phyloP scores from a whole-genome alignment of 2,888 invertebrate genomes.

The Drosophila rubida region DNA sequence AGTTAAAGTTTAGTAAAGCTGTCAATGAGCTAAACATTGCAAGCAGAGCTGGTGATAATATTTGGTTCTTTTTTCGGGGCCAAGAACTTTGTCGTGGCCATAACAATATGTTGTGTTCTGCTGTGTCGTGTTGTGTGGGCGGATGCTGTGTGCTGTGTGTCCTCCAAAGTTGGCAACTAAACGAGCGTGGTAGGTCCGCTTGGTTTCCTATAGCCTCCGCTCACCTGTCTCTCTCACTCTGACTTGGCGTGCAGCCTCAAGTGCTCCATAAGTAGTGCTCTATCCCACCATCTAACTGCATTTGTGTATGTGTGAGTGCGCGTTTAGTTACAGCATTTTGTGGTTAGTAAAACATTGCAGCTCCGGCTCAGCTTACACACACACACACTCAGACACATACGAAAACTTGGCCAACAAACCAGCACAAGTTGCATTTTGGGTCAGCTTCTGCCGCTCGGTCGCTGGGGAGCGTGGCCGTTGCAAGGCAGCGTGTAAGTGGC shows the following conservation, averaged over 20 bases:
- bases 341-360: constrained; percentile 77
- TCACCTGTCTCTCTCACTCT: constrained; percentile 46
- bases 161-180: constrained; percentile 53
- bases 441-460: constrained; percentile 57
- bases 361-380: constrained; percentile 42
- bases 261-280: constrained; percentile 69
- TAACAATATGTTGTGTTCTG: constrained; percentile 68
- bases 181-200: constrained; percentile 28
- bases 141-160: constrained; percentile 17
- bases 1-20: constrained; percentile 69
- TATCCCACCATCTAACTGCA: constrained; percentile 48
- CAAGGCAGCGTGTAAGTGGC: constrained; percentile 60
- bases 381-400: constrained; percentile 9
- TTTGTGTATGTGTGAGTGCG: constrained; percentile 49
- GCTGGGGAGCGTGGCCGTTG: constrained; percentile 44
- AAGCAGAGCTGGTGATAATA: constrained; percentile 69
- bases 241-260: constrained; percentile 63
- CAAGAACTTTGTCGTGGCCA: constrained; percentile 68
- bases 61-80: constrained; percentile 60
- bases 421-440: constrained; percentile 78
- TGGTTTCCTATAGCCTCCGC: constrained; percentile 22
- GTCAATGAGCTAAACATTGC: constrained; percentile 73
- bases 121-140: constrained; percentile 49
- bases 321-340: constrained; percentile 80
- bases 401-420: constrained; percentile 60